A percentile compares a stretch with the other conserved stretches of the same genome.
Conservation (phyloP, 2,113 vertebrate genomes). For the Apus apus region DNA sequence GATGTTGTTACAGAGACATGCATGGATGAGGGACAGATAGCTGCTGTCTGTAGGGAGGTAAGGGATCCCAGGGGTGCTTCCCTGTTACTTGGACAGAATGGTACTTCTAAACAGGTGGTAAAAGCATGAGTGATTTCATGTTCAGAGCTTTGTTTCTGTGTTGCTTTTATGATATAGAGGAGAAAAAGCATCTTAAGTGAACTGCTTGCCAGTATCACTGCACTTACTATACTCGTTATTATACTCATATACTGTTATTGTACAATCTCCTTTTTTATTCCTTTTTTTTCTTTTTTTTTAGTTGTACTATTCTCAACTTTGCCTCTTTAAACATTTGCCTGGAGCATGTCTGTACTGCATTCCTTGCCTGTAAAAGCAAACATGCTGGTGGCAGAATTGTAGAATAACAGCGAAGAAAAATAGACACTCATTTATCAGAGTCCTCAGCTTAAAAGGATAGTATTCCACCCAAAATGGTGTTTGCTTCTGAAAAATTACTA, state of each 20-base stretch:
- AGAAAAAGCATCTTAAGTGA: background rate
- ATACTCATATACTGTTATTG: background rate
- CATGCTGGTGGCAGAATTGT: background rate
- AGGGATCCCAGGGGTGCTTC: background rate
- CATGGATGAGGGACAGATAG: conserved; percentile 99
- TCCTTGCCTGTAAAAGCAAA: conserved; percentile 1
- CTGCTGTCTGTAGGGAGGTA: conserved; percentile 98
- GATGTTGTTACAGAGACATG: conserved; percentile 98
- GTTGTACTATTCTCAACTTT: background rate
- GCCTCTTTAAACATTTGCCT: background rate
- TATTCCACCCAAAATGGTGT: background rate
- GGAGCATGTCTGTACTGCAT: background rate
- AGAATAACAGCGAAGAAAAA: background rate
- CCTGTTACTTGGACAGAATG: background rate
- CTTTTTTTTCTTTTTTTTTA: too few relatives aligned
- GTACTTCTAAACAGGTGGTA: background rate
- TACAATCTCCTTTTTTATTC: background rate
- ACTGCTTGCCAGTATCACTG: background rate
- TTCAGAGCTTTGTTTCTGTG: background rate
- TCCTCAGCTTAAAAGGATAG: background rate
- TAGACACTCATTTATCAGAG: background rate
- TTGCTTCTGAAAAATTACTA: background rate
- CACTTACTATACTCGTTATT: background rate
- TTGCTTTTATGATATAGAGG: background rate
- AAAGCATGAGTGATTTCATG: background rate